Conservation (phyloP, 2,888 invertebrate species). For the Xylocampa areola region DNA sequence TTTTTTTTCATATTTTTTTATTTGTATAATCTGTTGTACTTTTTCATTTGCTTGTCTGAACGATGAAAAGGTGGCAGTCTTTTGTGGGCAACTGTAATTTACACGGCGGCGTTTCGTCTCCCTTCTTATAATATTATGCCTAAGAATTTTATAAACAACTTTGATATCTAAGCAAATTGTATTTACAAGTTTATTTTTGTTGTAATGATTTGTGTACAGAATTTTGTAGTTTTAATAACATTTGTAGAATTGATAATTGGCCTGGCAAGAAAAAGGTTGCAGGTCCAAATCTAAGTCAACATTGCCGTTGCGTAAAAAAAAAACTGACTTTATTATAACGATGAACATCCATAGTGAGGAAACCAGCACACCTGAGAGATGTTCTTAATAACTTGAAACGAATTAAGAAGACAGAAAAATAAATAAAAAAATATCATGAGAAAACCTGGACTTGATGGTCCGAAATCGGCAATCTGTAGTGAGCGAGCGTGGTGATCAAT, state of each 20-base stretch:
- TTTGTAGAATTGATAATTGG: neutral
- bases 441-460: no score
- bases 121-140: conserved; percentile 23
- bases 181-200: conserved; percentile 16
- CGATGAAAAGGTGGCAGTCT: conserved; percentile 34
- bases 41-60: conserved; percentile 59
- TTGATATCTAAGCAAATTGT: conserved; percentile 9
- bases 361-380: no score
- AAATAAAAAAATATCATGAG: no score
- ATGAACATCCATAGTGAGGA: no score
- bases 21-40: conserved; percentile 57
- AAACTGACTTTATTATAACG: no score
- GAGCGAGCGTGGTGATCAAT: no score
- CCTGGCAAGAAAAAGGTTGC: no score
- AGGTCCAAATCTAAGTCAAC: no score
- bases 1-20: conserved; percentile 38
- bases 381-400: no score
- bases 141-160: conserved; percentile 25
- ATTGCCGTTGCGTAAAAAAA: no score
- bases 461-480: no score
- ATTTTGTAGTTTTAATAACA: conserved; percentile 8
- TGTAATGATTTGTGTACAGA: conserved; percentile 3
- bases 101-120: conserved; percentile 4
- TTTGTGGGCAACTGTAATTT: conserved; percentile 47
- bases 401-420: no score